These are phyloP conservation scores for Chromoteleia sp. DNA, from an alignment of 2,888 invertebrate genomes.

Conservation along the genomic window DNA sequence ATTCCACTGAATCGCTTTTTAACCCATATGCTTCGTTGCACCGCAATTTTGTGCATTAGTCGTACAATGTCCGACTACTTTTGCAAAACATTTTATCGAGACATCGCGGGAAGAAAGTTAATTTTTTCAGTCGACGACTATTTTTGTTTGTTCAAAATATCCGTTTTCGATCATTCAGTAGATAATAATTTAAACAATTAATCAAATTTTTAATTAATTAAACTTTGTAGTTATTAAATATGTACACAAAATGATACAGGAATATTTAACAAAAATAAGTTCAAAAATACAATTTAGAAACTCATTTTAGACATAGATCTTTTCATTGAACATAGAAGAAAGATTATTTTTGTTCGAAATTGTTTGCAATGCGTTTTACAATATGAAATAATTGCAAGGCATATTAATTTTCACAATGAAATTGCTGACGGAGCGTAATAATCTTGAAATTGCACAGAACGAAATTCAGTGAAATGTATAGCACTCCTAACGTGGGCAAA, in stretches of 20 bases:
- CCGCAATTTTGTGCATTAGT: slow-evolving; percentile 34
- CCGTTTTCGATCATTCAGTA: too few relatives aligned
- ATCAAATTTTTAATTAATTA: too few relatives aligned
- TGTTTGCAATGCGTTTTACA: neutral
- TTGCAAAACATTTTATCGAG: slow-evolving; percentile 19
- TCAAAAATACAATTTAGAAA: too few relatives aligned
- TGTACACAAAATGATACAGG: too few relatives aligned
- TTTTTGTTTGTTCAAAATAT: too few relatives aligned
- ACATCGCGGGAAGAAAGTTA: neutral
- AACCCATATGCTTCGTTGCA: slow-evolving; percentile 53
- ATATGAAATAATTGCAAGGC: neutral
- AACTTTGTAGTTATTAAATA: too few relatives aligned
- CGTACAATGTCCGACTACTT: slow-evolving; percentile 24
- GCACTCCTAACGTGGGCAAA: slow-evolving; percentile 3
- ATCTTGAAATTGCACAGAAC: slow-evolving; percentile 21
- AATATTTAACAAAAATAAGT: too few relatives aligned
- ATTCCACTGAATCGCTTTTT: slow-evolving; percentile 41
- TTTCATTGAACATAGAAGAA: too few relatives aligned
- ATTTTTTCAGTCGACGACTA: too few relatives aligned
- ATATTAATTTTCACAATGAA: slow-evolving; percentile 24
- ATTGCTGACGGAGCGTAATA: neutral
- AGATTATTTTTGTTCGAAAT: too few relatives aligned
- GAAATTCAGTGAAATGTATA: slow-evolving; percentile 19
- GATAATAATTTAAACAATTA: too few relatives aligned
- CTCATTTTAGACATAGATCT: too few relatives aligned